Evolutionary conservation across 1,140 invertebrate genomes (phyloP).

Genomic region (Littorina saxatilis): DNA sequence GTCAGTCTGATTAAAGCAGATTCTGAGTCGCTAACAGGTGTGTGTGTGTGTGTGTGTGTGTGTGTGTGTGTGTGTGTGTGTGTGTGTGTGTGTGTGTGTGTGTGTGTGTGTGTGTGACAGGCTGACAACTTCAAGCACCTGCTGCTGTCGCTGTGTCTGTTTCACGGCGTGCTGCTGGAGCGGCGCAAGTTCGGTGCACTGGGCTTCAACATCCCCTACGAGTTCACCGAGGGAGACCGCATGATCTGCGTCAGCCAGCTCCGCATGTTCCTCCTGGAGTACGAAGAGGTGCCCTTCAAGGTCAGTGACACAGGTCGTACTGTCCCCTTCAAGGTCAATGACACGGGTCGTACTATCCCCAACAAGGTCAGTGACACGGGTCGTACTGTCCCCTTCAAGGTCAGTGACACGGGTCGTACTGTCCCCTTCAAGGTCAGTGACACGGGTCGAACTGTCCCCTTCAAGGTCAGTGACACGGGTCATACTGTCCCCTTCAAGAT

Average conservation of each 20-base stretch:
- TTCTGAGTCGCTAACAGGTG: too few relatives aligned
- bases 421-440: too few relatives aligned
- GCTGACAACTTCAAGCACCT: constrained; percentile 70
- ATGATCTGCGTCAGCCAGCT: constrained; percentile 75
- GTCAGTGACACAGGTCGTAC: constrained; percentile 58
- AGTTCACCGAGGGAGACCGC: constrained; percentile 76
- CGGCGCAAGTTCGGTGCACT: constrained; percentile 76
- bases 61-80: constrained; percentile 28
- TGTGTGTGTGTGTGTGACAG: constrained; percentile 15
- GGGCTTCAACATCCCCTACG: constrained; percentile 77
- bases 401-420: too few relatives aligned
- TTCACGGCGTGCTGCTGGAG: constrained; percentile 75
- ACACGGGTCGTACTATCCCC: too few relatives aligned
- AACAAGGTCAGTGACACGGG: too few relatives aligned
- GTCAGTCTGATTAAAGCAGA: too few relatives aligned
- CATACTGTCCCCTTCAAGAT: too few relatives aligned
- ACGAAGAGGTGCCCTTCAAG: constrained; percentile 76
- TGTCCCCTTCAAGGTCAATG: too few relatives aligned
- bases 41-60: background rate
- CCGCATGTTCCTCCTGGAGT: constrained; percentile 75
- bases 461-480: too few relatives aligned
- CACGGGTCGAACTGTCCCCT: too few relatives aligned
- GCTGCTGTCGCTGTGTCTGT: constrained; percentile 74
- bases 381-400: too few relatives aligned
- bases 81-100: constrained; percentile 28